These are phyloP conservation scores for Rhagoletis zephyria DNA, from an alignment of 1,140 invertebrate species.

Conservation along the genomic window DNA sequence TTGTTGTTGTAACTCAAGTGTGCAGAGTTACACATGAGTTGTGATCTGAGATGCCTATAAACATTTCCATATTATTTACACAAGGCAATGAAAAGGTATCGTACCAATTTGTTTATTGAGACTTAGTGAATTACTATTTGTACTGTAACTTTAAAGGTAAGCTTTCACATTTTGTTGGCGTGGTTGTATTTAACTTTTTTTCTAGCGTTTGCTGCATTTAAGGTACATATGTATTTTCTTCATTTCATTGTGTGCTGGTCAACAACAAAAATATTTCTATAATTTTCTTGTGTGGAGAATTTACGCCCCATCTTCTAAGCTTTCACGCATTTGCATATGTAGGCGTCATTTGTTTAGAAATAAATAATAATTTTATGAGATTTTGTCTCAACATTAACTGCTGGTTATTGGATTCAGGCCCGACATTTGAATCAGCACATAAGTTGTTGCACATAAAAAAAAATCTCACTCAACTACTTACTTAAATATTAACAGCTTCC, in stretches of 20 bases:
- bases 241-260: not conserved
- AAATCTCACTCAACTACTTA: not conserved
- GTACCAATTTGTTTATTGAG: constrained; percentile 2
- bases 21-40: not conserved
- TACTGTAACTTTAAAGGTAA: not conserved
- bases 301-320: not conserved
- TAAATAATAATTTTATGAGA: constrained; percentile 5
- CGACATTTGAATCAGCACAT: constrained; percentile 9
- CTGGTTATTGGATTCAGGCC: not conserved
- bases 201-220: not conserved
- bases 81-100: not conserved
- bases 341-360: not conserved
- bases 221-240: not conserved
- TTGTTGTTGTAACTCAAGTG: not conserved
- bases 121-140: not conserved
- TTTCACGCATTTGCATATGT: not conserved
- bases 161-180: not conserved
- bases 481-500: not conserved
- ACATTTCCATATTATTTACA: constrained; percentile 28
- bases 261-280: not conserved
- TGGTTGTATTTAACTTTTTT: not conserved
- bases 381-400: not conserved
- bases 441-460: not conserved
- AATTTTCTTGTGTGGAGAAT: not conserved
- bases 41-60: constrained; percentile 6